Evolutionary conservation across 92 coral and sea anemone species (phyloP).

Genomic region (Porites evermanni): DNA sequence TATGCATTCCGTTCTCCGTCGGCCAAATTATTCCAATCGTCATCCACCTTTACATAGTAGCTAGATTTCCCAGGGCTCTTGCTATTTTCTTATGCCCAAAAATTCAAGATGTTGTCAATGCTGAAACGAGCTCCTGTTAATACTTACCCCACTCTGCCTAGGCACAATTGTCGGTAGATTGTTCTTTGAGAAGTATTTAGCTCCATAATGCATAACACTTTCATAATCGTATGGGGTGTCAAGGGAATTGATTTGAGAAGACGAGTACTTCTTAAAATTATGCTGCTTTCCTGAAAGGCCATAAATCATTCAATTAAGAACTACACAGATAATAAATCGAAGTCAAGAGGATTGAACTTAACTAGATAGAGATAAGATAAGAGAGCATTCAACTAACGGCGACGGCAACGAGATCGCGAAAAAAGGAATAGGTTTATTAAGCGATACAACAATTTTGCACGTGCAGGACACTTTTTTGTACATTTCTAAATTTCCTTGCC

Average conservation of each 20-base stretch:
- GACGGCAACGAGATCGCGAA: too few species aligned
- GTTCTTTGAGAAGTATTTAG: slow-evolving; percentile 19
- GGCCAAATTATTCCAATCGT: too few species aligned
- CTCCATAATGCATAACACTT: slow-evolving; percentile 38
- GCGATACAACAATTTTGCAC: too few species aligned
- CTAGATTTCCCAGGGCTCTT: neutral
- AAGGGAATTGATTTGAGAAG: slow-evolving; percentile 1
- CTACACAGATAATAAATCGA: neutral
- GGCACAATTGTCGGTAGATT: slow-evolving; percentile 33
- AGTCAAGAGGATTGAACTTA: neutral
- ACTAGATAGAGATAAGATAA: too few species aligned
- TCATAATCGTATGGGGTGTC: slow-evolving; percentile 31
- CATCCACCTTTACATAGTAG: too few species aligned
- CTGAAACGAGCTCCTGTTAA: too few species aligned
- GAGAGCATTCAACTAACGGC: too few species aligned
- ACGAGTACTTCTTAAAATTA: slow-evolving; percentile 22
- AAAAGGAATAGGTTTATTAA: too few species aligned
- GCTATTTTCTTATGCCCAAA: neutral
- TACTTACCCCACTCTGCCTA: slow-evolving; percentile 3
- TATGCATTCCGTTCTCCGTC: too few species aligned
- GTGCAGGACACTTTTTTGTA: too few species aligned
- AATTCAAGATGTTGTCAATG: too few species aligned
- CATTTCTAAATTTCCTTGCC: too few species aligned
- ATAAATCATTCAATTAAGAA: neutral
- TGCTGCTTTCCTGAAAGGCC: slow-evolving; percentile 18